Evolutionary conservation across 2,113 vertebrate species (phyloP).

Genomic region (Nibea albiflora): DNA sequence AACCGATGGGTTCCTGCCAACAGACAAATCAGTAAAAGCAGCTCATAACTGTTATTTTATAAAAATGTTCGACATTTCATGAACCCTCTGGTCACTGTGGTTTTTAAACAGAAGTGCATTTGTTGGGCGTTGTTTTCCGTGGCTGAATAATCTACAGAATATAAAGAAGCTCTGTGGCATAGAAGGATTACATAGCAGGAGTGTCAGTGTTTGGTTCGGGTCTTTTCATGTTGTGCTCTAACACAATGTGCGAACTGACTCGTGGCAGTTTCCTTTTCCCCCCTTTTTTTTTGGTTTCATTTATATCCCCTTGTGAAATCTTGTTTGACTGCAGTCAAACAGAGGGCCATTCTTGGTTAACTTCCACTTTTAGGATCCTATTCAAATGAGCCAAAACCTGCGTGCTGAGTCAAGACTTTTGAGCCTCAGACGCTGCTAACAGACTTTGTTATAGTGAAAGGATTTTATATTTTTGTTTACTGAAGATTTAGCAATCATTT

Average conservation of each 20-base stretch:
- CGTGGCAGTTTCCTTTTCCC: constrained; percentile 9
- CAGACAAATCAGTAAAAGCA: not conserved
- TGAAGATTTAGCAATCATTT: not conserved
- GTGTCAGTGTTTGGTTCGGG: too few relatives aligned
- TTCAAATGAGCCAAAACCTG: not conserved
- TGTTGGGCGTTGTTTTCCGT: not conserved
- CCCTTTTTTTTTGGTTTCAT: not conserved
- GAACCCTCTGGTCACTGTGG: not conserved
- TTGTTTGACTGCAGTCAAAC: not conserved
- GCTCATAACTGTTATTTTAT: not conserved
- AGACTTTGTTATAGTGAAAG: not conserved
- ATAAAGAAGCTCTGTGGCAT: not conserved
- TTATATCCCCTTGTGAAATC: not conserved
- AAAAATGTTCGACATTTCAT: not conserved
- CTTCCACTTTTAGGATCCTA: constrained; percentile 30
- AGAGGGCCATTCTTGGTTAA: not conserved
- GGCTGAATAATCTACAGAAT: not conserved
- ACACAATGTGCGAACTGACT: not conserved
- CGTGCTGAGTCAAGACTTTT: constrained; percentile 5
- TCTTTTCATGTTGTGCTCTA: not conserved
- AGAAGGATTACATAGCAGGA: too few relatives aligned
- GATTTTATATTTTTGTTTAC: not conserved
- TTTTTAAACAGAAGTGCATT: not conserved
- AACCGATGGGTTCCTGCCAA: not conserved
- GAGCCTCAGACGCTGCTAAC: not conserved